A percentile compares a stretch with the other conserved stretches of the same genome.
Conservation (phyloP, 2,797 vertebrate genomes). For the Tiaroga cobitis region DNA sequence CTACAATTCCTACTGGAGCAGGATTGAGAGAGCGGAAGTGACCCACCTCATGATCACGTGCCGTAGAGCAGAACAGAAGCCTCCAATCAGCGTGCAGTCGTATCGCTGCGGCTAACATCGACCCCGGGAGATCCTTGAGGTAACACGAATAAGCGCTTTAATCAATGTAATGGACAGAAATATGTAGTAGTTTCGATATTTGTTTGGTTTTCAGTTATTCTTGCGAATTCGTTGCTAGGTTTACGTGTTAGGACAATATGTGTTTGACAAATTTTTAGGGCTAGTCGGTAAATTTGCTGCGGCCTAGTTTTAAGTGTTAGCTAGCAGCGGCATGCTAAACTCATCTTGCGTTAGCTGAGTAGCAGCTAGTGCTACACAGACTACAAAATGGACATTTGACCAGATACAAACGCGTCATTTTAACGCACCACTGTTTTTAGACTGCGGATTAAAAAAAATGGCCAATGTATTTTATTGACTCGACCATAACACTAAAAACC, state of each 20-base stretch:
- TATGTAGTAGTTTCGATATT: background rate
- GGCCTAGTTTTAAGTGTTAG: constrained; percentile 59
- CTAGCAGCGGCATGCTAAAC: background rate
- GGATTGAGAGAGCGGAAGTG: background rate
- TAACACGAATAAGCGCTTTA: constrained; percentile 38
- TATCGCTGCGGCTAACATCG: constrained; percentile 57
- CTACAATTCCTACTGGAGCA: constrained; percentile 32
- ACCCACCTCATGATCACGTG: background rate
- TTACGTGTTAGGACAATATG: background rate
- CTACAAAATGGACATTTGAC: background rate
- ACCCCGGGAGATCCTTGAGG: constrained; percentile 65
- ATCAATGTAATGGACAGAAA: background rate
- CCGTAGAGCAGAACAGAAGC: constrained; percentile 38
- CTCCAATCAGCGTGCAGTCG: constrained; percentile 48
- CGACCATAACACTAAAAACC: background rate
- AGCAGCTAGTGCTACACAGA: no score
- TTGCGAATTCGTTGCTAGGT: background rate
- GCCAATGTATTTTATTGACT: background rate
- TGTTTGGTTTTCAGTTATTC: background rate
- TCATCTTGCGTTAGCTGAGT: background rate
- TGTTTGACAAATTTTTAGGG: background rate
- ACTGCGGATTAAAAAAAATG: background rate
- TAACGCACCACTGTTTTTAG: background rate
- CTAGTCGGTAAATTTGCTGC: constrained; percentile 7
- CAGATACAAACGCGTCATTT: background rate